A percentile compares a stretch with the other conserved stretches of the same genome.
Evolutionary conservation across 2,888 invertebrate genomes (phyloP).

Genomic region (Dyspetes luteomarginatus): DNA sequence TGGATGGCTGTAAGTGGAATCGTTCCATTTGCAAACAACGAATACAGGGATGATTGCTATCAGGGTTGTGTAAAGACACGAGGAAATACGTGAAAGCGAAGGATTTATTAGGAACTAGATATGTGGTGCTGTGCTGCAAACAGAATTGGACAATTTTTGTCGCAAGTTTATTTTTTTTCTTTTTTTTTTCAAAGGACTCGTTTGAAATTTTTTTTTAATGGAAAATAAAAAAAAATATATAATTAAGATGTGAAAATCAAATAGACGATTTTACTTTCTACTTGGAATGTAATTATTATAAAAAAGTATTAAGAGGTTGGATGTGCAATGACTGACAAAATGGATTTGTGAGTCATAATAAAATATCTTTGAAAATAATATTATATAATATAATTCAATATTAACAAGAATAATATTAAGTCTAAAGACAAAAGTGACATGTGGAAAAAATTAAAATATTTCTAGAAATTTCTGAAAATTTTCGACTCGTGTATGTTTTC

Average conservation of each 20-base stretch:
- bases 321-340: too few relatives aligned
- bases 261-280: too few relatives aligned
- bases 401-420: neutral
- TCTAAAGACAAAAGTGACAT: neutral
- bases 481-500: neutral
- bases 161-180: neutral
- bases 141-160: neutral
- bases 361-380: too few relatives aligned
- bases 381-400: neutral
- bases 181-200: neutral
- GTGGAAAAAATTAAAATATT: neutral
- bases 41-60: slow-evolving; percentile 24
- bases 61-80: slow-evolving; percentile 7
- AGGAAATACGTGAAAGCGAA: neutral
- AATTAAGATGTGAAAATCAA: too few relatives aligned
- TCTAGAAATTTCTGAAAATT: neutral
- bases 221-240: too few relatives aligned
- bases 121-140: neutral
- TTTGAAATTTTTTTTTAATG: neutral
- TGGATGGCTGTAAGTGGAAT: slow-evolving; percentile 18
- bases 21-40: slow-evolving; percentile 6
- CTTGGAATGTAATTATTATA: too few relatives aligned
- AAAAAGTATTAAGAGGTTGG: too few relatives aligned
- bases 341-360: too few relatives aligned
- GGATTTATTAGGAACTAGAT: slow-evolving; percentile 6